Evolutionary conservation across 1,140 invertebrate genomes (phyloP), one percentile per base, ranked within the genome.

Genomic region (Psix sp.): DNA sequence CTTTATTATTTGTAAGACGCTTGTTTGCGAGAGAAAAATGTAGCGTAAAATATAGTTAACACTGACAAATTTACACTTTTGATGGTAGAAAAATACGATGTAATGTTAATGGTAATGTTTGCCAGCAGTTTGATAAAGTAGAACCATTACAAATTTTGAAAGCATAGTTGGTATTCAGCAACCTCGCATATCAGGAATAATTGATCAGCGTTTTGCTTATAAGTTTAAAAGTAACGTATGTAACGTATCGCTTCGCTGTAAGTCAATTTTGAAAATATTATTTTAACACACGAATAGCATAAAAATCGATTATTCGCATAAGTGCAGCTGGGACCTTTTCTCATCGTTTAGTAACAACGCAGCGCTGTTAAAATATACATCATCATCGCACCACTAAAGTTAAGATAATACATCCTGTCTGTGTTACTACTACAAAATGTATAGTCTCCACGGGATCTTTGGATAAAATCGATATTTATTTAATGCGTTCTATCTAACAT

Each of bases 261-360:
- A 51, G 46, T 26, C 57, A 26, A 63, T 51, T 29, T 42, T 43
- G 31, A 38, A 63, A 51, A 51, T 63, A 63, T 51, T 52, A 21
- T 63, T 26, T 43, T 51, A 42, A 63, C 46, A 40, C 39, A 51
- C 39, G 46, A 14, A 11, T 35, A 26, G 59, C 38, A 63, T 63
- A 52, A 63, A 39, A 63, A 63, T 63, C 46, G 59, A 63, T 51
- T 63, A 45, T 52, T 51, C 38, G 38, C 38, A 52, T 43, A 62
- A 49, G 57, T 49, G 57, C 57, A 62, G 57, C 57, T 62, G 57
- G 45, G 57, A 62, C 45, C 26, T 31, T 21, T 29, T 48, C 56
- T 62, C 57, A 49, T 62, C 57, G 57, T 62, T 62, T 49, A 62
- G 57, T 62, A 62, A 62, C 45, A 62, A 40, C 45, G 36, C 17